Evolutionary conservation across 2,888 invertebrate genomes (phyloP).

Genomic region (Thecophora atra): DNA sequence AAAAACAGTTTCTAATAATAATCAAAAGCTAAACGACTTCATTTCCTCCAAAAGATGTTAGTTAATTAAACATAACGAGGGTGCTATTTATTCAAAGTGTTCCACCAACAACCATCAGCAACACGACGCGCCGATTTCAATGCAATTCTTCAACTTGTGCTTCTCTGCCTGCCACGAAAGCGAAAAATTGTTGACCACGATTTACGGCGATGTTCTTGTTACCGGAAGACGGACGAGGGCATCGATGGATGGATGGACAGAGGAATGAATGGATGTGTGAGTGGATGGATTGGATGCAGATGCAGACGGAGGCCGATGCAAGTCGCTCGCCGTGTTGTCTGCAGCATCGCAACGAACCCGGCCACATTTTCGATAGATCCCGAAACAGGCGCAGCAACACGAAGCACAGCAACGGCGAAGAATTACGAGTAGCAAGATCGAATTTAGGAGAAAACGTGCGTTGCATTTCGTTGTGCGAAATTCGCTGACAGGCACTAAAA

Average conservation of each 20-base stretch:
- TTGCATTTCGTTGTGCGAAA: conserved; percentile 38
- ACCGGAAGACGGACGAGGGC: neutral
- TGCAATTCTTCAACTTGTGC: too few relatives aligned
- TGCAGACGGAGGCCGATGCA: neutral
- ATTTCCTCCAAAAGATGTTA: too few relatives aligned
- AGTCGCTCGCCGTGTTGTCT: conserved; percentile 26
- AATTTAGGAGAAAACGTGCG: conserved; percentile 44
- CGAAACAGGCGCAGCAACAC: neutral
- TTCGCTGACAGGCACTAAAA: conserved; percentile 28
- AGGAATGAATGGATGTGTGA: neutral
- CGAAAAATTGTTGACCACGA: conserved; percentile 41
- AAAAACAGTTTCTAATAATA: too few relatives aligned
- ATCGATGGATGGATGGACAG: conserved; percentile 25
- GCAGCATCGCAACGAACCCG: conserved; percentile 22
- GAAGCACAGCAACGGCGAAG: neutral
- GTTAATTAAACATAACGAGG: too few relatives aligned
- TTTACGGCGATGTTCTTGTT: conserved; percentile 42
- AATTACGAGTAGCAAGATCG: conserved; percentile 41
- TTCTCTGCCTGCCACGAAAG: neutral
- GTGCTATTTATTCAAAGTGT: too few relatives aligned
- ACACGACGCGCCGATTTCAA: too few relatives aligned
- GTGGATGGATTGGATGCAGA: neutral
- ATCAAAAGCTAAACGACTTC: too few relatives aligned
- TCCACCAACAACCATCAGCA: too few relatives aligned
- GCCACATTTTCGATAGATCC: neutral